phyloP scores from a whole-genome alignment of 1,140 invertebrate species.

The Bursaphelenchus mucronatus region DNA sequence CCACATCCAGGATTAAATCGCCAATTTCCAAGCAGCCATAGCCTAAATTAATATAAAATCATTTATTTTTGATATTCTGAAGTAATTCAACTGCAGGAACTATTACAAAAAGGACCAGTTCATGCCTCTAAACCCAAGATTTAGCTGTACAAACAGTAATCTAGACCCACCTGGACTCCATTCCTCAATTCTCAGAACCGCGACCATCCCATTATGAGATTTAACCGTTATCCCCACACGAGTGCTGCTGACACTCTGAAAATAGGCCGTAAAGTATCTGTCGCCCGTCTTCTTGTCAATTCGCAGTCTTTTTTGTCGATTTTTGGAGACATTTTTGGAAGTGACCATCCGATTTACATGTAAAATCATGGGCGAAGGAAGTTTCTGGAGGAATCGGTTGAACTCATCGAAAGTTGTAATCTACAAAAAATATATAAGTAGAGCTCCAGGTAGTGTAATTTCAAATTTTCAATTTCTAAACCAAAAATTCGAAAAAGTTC shows the following conservation, averaged over 20 bases:
- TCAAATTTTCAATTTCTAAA: no score
- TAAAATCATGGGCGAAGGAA: neutral
- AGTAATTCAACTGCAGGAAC: neutral
- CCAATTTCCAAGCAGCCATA: conserved; percentile 8
- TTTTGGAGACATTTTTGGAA: neutral
- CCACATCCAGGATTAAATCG: conserved; percentile 10
- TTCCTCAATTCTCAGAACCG: neutral
- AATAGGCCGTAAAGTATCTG: conserved; percentile 8
- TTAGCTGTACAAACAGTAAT: no score
- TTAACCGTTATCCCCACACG: neutral
- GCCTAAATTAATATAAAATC: conserved; percentile 1
- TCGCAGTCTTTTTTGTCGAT: conserved; percentile 7
- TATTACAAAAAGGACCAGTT: neutral
- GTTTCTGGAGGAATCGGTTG: neutral
- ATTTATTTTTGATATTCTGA: neutral
- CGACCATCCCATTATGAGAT: neutral
- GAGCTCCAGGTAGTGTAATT: neutral
- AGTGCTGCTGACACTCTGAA: neutral
- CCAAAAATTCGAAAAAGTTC: no score
- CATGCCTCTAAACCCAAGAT: no score
- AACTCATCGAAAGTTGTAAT: conserved; percentile 1
- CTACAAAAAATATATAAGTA: neutral
- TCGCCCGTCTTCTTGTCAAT: conserved; percentile 10
- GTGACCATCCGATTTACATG: conserved; percentile 2
- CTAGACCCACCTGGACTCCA: neutral